Percentiles rank a stretch among this genome's conserved stretches.
phyloP scores from a whole-genome alignment of 2,113 vertebrate genomes.

The Loxodonta africana region DNA sequence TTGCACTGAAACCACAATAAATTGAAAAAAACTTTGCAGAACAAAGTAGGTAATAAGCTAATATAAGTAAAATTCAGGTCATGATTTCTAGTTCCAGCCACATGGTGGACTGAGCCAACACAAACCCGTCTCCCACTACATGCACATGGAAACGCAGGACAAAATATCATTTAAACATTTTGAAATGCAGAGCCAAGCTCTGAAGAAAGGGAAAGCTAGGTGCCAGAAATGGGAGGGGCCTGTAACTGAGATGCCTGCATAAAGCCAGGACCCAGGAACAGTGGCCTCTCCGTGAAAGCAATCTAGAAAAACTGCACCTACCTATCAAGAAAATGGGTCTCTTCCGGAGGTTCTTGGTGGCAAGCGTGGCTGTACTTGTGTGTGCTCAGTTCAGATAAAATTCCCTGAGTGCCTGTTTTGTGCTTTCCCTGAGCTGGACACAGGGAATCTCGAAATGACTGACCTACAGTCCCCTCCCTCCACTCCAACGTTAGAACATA shows the following conservation, averaged over 20 bases:
- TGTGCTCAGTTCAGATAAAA: not conserved
- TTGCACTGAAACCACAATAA: no score
- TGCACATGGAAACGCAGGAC: not conserved
- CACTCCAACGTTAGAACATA: not conserved
- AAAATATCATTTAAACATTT: not conserved
- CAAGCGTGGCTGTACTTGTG: not conserved
- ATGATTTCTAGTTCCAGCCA: not conserved
- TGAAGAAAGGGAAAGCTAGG: not conserved
- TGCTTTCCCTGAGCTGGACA: not conserved
- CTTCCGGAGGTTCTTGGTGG: not conserved
- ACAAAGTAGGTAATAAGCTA: not conserved
- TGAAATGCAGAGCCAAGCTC: slow-evolving; percentile 29
- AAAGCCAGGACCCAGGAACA: not conserved
- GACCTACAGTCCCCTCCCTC: not conserved
- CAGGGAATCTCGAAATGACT: not conserved
- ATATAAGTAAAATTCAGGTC: slow-evolving; percentile 25
- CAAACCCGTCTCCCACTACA: slow-evolving; percentile 12
- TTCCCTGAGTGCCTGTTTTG: not conserved
- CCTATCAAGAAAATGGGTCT: not conserved
- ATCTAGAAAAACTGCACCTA: not conserved
- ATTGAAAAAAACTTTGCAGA: not conserved
- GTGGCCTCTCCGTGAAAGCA: not conserved
- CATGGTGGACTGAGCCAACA: slow-evolving; percentile 3
- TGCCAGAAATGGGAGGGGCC: not conserved
- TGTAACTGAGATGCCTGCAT: not conserved